Percentiles rank a stretch among this genome's conserved stretches.
Evolutionary conservation across 2,888 invertebrate genomes (phyloP).

Genomic region (Melinaea menophilus): DNA sequence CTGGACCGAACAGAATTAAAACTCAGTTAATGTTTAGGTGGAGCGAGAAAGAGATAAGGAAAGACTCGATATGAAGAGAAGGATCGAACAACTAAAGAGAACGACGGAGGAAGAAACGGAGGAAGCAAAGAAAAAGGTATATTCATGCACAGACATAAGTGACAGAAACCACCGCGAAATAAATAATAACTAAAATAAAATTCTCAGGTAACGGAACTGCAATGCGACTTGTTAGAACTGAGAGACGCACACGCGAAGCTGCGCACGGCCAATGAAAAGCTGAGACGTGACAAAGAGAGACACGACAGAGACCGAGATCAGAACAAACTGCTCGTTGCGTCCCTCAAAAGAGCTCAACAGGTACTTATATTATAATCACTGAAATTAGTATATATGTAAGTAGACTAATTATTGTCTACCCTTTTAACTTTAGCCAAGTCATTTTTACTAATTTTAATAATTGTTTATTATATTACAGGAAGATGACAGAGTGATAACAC

Average conservation of each 20-base stretch:
- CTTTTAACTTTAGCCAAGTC: too few relatives aligned
- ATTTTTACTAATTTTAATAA: too few relatives aligned
- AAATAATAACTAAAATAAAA: too few relatives aligned
- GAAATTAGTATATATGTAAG: too few relatives aligned
- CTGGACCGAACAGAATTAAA: background rate
- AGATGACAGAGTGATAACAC: constrained; percentile 85
- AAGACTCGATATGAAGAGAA: constrained; percentile 89
- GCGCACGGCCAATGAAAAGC: constrained; percentile 92
- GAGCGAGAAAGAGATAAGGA: constrained; percentile 95
- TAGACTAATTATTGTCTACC: too few relatives aligned
- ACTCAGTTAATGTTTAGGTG: constrained; percentile 68
- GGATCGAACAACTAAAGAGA: constrained; percentile 90
- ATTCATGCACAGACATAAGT: too few relatives aligned
- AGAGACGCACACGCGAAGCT: constrained; percentile 95
- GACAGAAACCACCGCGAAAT: background rate
- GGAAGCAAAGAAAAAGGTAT: constrained; percentile 89
- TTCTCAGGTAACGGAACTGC: constrained; percentile 81
- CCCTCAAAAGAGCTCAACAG: constrained; percentile 74
- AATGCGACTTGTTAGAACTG: constrained; percentile 91
- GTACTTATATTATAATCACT: constrained; percentile 39
- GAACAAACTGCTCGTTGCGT: constrained; percentile 67
- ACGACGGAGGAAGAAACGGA: constrained; percentile 93
- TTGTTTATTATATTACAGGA: constrained; percentile 70
- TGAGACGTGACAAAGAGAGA: constrained; percentile 91
- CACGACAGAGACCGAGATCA: constrained; percentile 88